A percentile compares a stretch with the other conserved stretches of the same genome.
These are phyloP conservation scores for Pionites leucogaster DNA, from an alignment of 2,113 vertebrate genomes.

Conservation along the genomic window DNA sequence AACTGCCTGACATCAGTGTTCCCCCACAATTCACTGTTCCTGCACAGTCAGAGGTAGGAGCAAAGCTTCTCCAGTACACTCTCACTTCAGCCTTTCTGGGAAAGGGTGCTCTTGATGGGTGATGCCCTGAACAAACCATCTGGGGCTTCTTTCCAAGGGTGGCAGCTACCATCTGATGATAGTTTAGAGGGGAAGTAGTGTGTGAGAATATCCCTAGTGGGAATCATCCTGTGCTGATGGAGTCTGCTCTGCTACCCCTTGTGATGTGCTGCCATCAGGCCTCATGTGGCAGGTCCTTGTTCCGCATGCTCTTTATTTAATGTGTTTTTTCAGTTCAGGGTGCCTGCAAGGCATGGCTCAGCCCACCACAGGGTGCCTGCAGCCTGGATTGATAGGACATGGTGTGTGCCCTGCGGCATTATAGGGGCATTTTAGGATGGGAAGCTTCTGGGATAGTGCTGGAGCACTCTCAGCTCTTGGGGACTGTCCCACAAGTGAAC, in stretches of 20 bases:
- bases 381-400: background rate
- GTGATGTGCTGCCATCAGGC: background rate
- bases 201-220: background rate
- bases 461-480: background rate
- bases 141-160: background rate
- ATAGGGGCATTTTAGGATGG: background rate
- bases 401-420: background rate
- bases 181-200: background rate
- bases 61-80: background rate
- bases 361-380: background rate
- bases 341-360: background rate
- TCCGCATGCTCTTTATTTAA: background rate
- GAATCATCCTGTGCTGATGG: background rate
- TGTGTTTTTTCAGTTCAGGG: background rate
- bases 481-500: background rate
- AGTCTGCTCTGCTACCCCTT: background rate
- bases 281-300: background rate
- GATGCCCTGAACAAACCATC: too few relatives aligned
- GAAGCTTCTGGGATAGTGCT: background rate
- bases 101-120: background rate
- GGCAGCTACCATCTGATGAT: background rate
- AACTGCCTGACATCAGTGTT: slow-evolving; percentile 73
- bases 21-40: slow-evolving; percentile 79
- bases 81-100: background rate
- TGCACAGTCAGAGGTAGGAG: slow-evolving; percentile 79